These are phyloP conservation scores for Seriola dumerili DNA, from an alignment of 2,113 vertebrate species.

Conservation along the genomic window DNA sequence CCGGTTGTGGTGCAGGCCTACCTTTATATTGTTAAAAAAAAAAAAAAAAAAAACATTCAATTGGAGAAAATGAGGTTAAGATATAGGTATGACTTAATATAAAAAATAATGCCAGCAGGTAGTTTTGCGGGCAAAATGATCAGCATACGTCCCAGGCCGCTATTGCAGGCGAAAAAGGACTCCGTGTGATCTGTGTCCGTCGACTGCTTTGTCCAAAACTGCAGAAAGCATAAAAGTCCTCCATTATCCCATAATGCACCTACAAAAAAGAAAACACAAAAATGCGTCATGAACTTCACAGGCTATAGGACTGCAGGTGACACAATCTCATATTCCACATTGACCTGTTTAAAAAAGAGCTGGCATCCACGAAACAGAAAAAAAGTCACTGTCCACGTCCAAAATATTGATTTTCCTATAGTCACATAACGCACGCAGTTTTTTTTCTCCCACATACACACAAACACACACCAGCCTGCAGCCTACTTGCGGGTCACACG, in stretches of 20 bases:
- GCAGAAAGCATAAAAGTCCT: slow-evolving; percentile 56
- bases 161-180: slow-evolving; percentile 50
- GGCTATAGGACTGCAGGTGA: slow-evolving; percentile 39
- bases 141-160: slow-evolving; percentile 62
- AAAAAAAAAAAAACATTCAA: slow-evolving; percentile 25
- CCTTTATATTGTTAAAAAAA: not conserved
- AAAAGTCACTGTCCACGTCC: slow-evolving; percentile 59
- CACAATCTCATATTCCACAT: slow-evolving; percentile 53
- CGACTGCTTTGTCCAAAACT: slow-evolving; percentile 67
- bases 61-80: slow-evolving; percentile 1
- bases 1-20: slow-evolving; percentile 45
- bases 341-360: slow-evolving; percentile 38
- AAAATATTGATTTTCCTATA: slow-evolving; percentile 62
- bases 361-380: slow-evolving; percentile 45
- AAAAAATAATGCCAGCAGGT: slow-evolving; percentile 17
- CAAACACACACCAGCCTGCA: slow-evolving; percentile 21
- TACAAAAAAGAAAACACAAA: slow-evolving; percentile 74
- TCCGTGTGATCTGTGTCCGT: slow-evolving; percentile 65
- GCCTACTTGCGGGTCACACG: slow-evolving; percentile 45
- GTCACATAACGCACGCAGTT: slow-evolving; percentile 34
- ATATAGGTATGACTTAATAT: slow-evolving; percentile 36
- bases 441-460: slow-evolving; percentile 2
- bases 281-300: slow-evolving; percentile 71
- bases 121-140: slow-evolving; percentile 46
- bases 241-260: slow-evolving; percentile 75